These are phyloP conservation scores for Bombus haemorrhoidalis DNA, from an alignment of 1,140 invertebrate species.

Conservation along the genomic window DNA sequence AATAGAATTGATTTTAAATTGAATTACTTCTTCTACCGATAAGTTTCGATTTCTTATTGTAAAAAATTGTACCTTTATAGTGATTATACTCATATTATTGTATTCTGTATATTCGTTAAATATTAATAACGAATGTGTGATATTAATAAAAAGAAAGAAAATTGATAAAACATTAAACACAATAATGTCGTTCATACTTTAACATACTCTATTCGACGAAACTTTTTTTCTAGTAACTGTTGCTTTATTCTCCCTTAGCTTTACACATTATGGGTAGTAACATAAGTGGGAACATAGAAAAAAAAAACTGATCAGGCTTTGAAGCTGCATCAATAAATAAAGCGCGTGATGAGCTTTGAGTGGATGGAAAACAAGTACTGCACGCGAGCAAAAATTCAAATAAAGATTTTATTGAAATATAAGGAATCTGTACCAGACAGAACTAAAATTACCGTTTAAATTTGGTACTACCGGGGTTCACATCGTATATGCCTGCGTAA, in stretches of 20 bases:
- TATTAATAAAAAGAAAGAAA: not conserved
- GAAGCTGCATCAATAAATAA: conserved; percentile 17
- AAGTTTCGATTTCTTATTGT: not conserved
- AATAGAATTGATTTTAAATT: not conserved
- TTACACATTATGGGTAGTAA: conserved; percentile 15
- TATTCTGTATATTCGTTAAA: not conserved
- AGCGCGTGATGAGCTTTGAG: not conserved
- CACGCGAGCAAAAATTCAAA: conserved; percentile 68
- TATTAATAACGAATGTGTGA: not conserved
- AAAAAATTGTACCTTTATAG: not conserved
- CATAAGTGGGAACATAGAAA: conserved; percentile 32
- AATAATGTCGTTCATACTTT: not conserved
- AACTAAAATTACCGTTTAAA: conserved; percentile 83
- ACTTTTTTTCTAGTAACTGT: conserved; percentile 19
- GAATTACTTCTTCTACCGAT: not conserved
- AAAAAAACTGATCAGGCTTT: not conserved
- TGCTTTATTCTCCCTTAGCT: conserved; percentile 30
- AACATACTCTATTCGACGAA: not conserved
- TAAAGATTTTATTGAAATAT: conserved; percentile 83
- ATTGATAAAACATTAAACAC: not conserved
- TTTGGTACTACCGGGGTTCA: conserved; percentile 83
- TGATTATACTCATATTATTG: not conserved
- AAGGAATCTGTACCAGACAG: conserved; percentile 84
- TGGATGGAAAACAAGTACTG: conserved; percentile 34
- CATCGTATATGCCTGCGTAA: conserved; percentile 80